A percentile compares a stretch with the other conserved stretches of the same genome.
phyloP scores from a whole-genome alignment of 2,888 invertebrate genomes.

The Dryococelus australis region DNA sequence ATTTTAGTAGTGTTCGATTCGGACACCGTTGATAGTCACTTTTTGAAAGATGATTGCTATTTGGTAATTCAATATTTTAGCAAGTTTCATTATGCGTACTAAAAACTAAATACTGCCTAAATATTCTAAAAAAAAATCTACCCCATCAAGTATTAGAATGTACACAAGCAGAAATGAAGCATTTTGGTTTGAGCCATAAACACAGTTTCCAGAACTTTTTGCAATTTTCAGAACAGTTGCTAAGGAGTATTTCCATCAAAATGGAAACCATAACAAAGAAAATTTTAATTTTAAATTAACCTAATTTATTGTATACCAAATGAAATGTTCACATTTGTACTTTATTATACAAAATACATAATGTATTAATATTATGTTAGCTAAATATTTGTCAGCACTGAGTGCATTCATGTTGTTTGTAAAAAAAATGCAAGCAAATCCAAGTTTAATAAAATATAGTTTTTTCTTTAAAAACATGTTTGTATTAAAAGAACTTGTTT shows the following conservation, averaged over 20 bases:
- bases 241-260: neutral
- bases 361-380: neutral
- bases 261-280: neutral
- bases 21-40: too few relatives aligned
- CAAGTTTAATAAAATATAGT: neutral
- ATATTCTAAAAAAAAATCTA: too few relatives aligned
- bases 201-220: too few relatives aligned
- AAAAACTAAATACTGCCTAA: too few relatives aligned
- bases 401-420: neutral
- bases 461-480: neutral
- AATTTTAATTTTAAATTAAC: neutral
- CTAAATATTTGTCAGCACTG: neutral
- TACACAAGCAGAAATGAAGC: too few relatives aligned
- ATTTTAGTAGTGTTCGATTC: too few relatives aligned
- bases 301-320: neutral
- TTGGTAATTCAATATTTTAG: too few relatives aligned
- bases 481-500: neutral
- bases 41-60: too few relatives aligned
- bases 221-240: neutral
- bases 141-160: too few relatives aligned
- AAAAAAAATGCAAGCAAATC: neutral
- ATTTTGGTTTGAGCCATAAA: too few relatives aligned
- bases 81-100: too few relatives aligned
- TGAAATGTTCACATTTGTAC: neutral
- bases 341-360: neutral